A percentile compares a stretch with the other conserved stretches of the same genome.
These are phyloP conservation scores for Holocentrus rufus DNA, from an alignment of 2,797 vertebrate genomes.

Conservation along the genomic window DNA sequence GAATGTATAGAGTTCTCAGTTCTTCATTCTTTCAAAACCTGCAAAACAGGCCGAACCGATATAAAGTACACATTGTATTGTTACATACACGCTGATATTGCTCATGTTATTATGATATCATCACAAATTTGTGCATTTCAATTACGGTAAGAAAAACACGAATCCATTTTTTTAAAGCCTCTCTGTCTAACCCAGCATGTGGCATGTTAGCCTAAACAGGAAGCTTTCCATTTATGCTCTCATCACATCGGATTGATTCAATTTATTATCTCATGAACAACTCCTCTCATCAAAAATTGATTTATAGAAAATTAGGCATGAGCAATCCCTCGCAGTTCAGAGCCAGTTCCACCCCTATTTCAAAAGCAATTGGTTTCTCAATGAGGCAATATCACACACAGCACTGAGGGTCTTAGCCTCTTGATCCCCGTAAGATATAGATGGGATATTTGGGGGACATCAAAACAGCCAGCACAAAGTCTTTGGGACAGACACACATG, in stretches of 20 bases:
- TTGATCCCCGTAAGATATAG: slow-evolving; percentile 29
- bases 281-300: slow-evolving; percentile 21
- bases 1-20: no score
- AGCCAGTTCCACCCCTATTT: slow-evolving; percentile 19
- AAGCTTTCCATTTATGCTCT: not conserved
- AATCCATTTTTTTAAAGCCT: no score
- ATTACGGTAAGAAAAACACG: no score
- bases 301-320: slow-evolving; percentile 22
- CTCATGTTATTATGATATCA: no score
- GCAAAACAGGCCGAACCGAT: no score
- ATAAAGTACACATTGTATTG: no score
- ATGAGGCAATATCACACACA: slow-evolving; percentile 15
- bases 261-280: slow-evolving; percentile 8
- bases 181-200: no score
- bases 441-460: slow-evolving; percentile 5
- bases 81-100: no score
- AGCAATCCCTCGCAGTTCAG: slow-evolving; percentile 33
- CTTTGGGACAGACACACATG: not conserved
- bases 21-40: no score
- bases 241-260: slow-evolving; percentile 7
- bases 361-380: slow-evolving; percentile 46
- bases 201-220: not conserved
- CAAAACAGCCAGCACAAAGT: not conserved
- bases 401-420: slow-evolving; percentile 12
- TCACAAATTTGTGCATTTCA: no score